Conservation (phyloP, 2,113 vertebrate species). For the Protomyctophum bolini region DNA sequence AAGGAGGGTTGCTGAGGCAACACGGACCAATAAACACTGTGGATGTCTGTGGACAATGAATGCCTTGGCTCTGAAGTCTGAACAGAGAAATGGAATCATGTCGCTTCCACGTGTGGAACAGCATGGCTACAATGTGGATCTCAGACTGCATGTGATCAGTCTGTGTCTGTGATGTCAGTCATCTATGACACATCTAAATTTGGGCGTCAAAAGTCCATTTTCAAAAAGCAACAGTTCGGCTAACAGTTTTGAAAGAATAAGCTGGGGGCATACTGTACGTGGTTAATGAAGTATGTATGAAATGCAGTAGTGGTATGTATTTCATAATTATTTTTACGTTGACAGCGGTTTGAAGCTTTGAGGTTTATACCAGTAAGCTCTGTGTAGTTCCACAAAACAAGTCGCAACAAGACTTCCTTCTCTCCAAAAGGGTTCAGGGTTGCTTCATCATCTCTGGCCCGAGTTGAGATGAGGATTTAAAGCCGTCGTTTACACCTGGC, state of each 20-base stretch:
- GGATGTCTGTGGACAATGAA: too few species aligned
- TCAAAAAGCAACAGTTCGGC: too few species aligned
- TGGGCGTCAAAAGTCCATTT: too few species aligned
- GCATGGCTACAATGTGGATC: too few species aligned
- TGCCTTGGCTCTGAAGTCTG: background rate
- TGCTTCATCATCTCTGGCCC: background rate
- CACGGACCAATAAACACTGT: background rate
- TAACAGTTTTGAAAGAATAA: too few species aligned
- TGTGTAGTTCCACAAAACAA: background rate
- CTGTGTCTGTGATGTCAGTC: too few species aligned
- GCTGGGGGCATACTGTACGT: background rate
- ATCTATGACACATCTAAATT: too few species aligned
- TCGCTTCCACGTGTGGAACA: too few species aligned
- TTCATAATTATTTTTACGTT: background rate
- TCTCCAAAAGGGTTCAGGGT: background rate
- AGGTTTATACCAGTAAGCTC: background rate
- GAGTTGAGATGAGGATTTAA: background rate
- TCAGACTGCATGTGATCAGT: too few species aligned
- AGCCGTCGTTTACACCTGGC: conserved; percentile 33
- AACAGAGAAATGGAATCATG: too few species aligned
- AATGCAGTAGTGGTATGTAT: background rate
- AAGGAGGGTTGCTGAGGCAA: conserved; percentile 16
- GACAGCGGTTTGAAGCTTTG: background rate
- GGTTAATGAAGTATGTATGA: background rate
- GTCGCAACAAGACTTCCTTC: background rate